Evolutionary conservation across 1,140 invertebrate species (phyloP), one percentile per base, ranked within the genome.

Genomic region (Heliconius hermathena): DNA sequence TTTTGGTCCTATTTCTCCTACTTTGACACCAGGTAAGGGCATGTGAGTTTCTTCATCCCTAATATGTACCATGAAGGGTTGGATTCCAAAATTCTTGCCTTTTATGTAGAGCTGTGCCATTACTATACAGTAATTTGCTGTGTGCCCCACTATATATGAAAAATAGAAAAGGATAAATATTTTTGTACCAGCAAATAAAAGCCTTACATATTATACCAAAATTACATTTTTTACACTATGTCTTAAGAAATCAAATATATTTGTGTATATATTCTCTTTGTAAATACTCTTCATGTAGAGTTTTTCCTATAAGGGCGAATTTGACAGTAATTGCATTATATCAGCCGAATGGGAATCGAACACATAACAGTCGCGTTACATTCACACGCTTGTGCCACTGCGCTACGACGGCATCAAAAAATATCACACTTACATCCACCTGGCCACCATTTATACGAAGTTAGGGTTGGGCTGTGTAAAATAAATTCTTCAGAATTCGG

Each of bases 381-480:
- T 36, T 36, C 33, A 6, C 5, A 36, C 33, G 6, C 6, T 36
- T 36, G 33, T 0, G 6, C 33, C 33, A 36, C 6, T 36, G 33
- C 33, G 33, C 33, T 36, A 36, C 4, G 33, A 33, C 33, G 33
- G 6, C 33, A 36, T 36, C 33, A 36, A 36, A 6, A 36, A 36
- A 36, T 36, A 36, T 36, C 33, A 36, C 88, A 96, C 97, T 96
- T 94, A 99, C 98, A 96, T 88, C 97, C 97, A 81, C 98, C 98
- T 60, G 98, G 98, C 98, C 98, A 99, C 98, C 98, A 99, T 95
- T 99, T 99, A 81, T 98, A 98, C 0, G 98, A 96, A 9, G 97
- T 98, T 6, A 99, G 89, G 22, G 96, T 97, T 0, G 98, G 98
- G 79, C 97, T 97, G 86, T 99, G 96, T 1, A 99, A 92, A 76